Conservation (phyloP, 1,140 invertebrate species). For the Trichonephila inaurata region DNA sequence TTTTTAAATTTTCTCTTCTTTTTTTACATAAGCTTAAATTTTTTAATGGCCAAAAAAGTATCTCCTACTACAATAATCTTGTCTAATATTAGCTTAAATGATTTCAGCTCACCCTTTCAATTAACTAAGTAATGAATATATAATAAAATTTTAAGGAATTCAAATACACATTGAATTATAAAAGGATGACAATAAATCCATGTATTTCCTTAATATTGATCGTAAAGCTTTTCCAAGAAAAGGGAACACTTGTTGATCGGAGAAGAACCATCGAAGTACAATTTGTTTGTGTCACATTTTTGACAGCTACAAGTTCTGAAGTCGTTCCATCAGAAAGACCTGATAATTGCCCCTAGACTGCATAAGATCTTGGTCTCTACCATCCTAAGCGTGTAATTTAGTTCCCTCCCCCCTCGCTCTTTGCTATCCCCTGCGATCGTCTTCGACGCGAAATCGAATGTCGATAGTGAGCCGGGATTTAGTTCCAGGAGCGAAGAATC, state of each 20-base stretch:
- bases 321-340: background rate
- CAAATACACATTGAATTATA: background rate
- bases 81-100: no score
- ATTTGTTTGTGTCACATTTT: constrained; percentile 44
- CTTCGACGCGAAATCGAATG: constrained; percentile 67
- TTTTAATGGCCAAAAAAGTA: no score
- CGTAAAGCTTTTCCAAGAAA: background rate
- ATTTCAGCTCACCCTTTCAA: no score
- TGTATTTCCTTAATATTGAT: background rate
- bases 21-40: no score
- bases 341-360: constrained; percentile 38
- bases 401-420: background rate
- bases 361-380: background rate
- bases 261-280: constrained; percentile 3
- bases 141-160: no score
- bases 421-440: background rate
- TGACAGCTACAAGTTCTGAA: background rate
- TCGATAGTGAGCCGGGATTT: constrained; percentile 62
- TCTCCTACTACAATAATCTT: no score
- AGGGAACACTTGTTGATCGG: constrained; percentile 25
- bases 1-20: no score
- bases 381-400: constrained; percentile 49
- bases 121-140: no score
- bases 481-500: constrained; percentile 39
- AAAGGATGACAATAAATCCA: background rate